Percentiles rank a stretch among this genome's conserved stretches.
Evolutionary conservation across 2,888 invertebrate genomes (phyloP).

Genomic region (Luperina testacea): DNA sequence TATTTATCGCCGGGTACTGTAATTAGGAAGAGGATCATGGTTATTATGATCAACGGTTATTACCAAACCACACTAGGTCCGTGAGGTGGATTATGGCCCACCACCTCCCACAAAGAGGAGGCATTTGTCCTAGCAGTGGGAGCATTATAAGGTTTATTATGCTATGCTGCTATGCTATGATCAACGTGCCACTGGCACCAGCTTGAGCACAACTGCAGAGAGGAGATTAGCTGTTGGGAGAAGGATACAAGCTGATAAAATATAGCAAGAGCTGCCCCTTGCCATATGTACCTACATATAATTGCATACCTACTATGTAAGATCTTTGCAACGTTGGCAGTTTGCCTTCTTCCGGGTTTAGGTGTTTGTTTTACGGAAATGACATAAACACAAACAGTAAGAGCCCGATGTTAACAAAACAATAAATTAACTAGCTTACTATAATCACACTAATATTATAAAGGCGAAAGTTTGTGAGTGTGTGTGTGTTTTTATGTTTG

Average conservation of each 20-base stretch:
- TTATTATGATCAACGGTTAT: neutral
- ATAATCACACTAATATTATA: neutral
- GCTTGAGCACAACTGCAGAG: neutral
- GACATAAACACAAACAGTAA: constrained; percentile 1
- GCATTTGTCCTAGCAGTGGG: neutral
- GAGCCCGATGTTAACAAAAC: neutral
- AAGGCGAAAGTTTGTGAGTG: too few species aligned
- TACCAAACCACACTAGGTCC: neutral
- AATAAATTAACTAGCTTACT: neutral
- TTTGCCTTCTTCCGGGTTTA: constrained; percentile 45
- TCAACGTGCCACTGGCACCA: neutral
- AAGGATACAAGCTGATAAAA: neutral
- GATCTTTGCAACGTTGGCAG: constrained; percentile 38
- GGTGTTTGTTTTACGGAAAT: constrained; percentile 32
- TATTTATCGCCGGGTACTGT: too few species aligned
- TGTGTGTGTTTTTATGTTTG: too few species aligned
- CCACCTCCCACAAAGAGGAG: neutral
- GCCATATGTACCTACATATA: too few species aligned
- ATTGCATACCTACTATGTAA: neutral
- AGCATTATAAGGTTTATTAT: neutral
- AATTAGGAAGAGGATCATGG: neutral
- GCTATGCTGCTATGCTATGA: neutral
- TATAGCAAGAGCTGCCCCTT: neutral
- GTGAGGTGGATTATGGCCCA: neutral
- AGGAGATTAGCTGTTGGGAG: neutral